Evolutionary conservation across 2,888 invertebrate species (phyloP).

Genomic region (Beris morrisii): DNA sequence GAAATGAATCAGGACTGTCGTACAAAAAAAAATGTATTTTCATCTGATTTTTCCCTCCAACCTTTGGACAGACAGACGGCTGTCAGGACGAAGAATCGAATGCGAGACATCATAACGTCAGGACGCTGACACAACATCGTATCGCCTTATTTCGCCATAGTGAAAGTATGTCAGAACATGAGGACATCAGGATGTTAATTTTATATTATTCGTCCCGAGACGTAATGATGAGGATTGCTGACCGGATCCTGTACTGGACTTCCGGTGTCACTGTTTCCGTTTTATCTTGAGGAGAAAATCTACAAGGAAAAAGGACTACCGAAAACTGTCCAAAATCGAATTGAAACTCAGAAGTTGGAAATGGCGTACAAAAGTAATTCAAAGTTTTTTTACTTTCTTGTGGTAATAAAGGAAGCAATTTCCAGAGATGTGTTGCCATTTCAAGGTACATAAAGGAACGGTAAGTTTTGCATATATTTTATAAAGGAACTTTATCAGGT

Average conservation of each 20-base stretch:
- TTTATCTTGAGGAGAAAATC: too few species aligned
- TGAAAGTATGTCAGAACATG: constrained; percentile 12
- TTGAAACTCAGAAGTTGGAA: constrained; percentile 5
- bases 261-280: constrained; percentile 19
- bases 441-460: constrained; percentile 6
- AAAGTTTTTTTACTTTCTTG: constrained; percentile 23
- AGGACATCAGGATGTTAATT: constrained; percentile 6
- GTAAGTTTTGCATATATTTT: constrained; percentile 9
- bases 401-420: constrained; percentile 18
- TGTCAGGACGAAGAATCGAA: constrained; percentile 21
- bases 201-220: constrained; percentile 5
- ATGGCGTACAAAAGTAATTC: not conserved
- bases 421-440: too few species aligned
- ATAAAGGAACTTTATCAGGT: not conserved
- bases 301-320: too few species aligned
- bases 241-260: constrained; percentile 29
- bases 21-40: not conserved
- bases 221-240: constrained; percentile 20
- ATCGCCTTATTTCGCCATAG: constrained; percentile 16
- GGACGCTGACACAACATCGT: constrained; percentile 20
- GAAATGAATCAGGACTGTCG: constrained; percentile 10
- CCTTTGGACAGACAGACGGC: constrained; percentile 6
- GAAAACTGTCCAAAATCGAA: constrained; percentile 7
- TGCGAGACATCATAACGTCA: constrained; percentile 20
- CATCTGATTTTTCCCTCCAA: constrained; percentile 1